A percentile compares a stretch with the other conserved stretches of the same genome.
Conservation (phyloP, 2,888 invertebrate genomes). For the Drosophila emarginata region DNA sequence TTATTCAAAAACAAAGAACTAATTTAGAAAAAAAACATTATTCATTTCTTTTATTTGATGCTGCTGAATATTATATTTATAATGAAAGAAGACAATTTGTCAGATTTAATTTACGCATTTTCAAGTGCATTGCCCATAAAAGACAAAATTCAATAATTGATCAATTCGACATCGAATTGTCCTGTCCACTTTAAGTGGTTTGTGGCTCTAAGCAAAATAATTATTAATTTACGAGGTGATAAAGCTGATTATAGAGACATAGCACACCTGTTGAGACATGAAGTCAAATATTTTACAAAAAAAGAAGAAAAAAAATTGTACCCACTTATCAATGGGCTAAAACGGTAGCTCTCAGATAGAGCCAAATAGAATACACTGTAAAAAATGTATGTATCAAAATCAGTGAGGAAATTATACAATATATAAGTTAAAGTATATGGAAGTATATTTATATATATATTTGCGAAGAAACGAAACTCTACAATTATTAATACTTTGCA, state of each 20-base stretch:
- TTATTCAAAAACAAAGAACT: background rate
- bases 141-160: background rate
- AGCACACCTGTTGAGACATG: slow-evolving; percentile 56
- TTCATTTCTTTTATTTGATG: background rate
- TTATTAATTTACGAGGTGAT: slow-evolving; percentile 40
- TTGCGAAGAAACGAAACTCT: too few relatives aligned
- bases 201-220: slow-evolving; percentile 37
- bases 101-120: background rate
- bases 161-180: background rate
- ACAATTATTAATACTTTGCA: background rate
- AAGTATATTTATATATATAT: background rate
- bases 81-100: background rate
- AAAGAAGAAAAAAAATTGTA: slow-evolving; percentile 53
- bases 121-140: background rate
- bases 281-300: slow-evolving; percentile 25
- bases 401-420: too few relatives aligned
- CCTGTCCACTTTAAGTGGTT: slow-evolving; percentile 27
- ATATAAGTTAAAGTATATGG: too few relatives aligned
- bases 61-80: background rate
- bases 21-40: background rate
- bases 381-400: background rate
- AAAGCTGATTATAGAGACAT: slow-evolving; percentile 18
- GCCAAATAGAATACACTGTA: slow-evolving; percentile 39
- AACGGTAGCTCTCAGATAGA: slow-evolving; percentile 16
- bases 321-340: slow-evolving; percentile 42